A percentile compares a stretch with the other conserved stretches of the same genome.
phyloP scores from a whole-genome alignment of 2,113 vertebrate genomes.

The Lates calcarifer region DNA sequence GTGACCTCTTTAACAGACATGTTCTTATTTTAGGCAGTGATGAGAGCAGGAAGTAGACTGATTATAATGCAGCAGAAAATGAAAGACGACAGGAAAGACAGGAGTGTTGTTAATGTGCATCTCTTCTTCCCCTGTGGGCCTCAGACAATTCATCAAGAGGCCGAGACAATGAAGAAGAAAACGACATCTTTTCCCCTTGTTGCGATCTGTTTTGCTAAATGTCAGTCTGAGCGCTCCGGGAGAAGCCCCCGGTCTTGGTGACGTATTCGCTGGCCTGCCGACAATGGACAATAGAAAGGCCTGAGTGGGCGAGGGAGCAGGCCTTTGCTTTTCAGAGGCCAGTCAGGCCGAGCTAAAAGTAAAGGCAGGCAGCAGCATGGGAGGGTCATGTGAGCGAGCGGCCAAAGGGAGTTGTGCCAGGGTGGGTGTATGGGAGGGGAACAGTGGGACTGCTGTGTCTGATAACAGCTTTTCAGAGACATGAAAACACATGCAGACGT shows the following conservation, averaged over 20 bases:
- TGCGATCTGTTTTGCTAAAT: constrained; percentile 40
- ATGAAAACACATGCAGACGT: constrained; percentile 52
- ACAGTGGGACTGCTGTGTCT: constrained; percentile 79
- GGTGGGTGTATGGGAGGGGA: constrained; percentile 68
- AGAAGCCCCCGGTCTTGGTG: constrained; percentile 19
- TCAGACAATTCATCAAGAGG: constrained; percentile 28
- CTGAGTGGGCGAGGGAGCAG: constrained; percentile 63
- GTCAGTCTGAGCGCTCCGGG: constrained; percentile 23
- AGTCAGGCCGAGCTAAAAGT: constrained; percentile 64
- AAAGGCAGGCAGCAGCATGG: constrained; percentile 61
- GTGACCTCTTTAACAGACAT: not conserved
- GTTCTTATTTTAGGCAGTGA: not conserved
- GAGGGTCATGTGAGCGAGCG: constrained; percentile 78
- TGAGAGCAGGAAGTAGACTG: not conserved
- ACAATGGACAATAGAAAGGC: constrained; percentile 76
- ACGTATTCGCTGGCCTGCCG: constrained; percentile 36
- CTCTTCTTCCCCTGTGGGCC: constrained; percentile 6
- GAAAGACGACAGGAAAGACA: not conserved
- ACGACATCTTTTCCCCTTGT: constrained; percentile 31
- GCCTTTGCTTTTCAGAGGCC: constrained; percentile 69
- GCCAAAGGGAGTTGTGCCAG: constrained; percentile 64
- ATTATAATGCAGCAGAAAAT: not conserved
- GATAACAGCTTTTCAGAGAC: constrained; percentile 76
- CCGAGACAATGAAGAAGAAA: constrained; percentile 13
- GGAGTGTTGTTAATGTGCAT: not conserved